Conservation (phyloP, 1,140 invertebrate species). For the Metopolophium dirhodum region DNA sequence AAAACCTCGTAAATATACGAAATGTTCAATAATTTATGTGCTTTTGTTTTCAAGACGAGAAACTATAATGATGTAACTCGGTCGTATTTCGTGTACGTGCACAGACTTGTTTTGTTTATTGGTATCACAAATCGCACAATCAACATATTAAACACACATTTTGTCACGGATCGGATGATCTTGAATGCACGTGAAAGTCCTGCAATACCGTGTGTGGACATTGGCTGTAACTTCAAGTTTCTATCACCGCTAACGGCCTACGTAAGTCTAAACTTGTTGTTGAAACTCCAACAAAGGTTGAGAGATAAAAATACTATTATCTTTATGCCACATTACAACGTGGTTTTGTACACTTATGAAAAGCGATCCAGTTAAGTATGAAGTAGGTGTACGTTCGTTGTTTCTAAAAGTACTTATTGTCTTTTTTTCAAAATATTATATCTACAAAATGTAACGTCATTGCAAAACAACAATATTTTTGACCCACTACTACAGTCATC, state of each 20-base stretch:
- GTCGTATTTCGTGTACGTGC: not conserved
- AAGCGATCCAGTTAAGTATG: not conserved
- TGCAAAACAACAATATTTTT: not conserved
- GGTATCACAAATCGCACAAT: not conserved
- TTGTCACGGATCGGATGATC: not conserved
- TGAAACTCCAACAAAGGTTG: not conserved
- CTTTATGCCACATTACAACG: not conserved
- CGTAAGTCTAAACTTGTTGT: not conserved
- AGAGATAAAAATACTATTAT: not conserved
- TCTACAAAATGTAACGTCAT: not conserved
- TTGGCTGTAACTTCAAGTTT: not conserved
- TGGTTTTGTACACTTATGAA: not conserved
- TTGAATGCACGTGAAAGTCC: not conserved
- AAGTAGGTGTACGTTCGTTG: not conserved
- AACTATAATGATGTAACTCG: not conserved
- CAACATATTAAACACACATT: not conserved
- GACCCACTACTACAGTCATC: not conserved
- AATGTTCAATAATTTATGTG: slow-evolving; percentile 12
- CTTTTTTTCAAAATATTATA: not conserved
- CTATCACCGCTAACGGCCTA: not conserved
- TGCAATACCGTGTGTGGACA: not conserved
- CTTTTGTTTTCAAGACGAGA: slow-evolving; percentile 21
- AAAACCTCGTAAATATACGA: slow-evolving; percentile 22
- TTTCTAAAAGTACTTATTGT: not conserved
- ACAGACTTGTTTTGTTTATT: not conserved